Evolutionary conservation across 2,113 vertebrate species (phyloP), one percentile per base, ranked within the genome.

Genomic region (Sterna hirundo): DNA sequence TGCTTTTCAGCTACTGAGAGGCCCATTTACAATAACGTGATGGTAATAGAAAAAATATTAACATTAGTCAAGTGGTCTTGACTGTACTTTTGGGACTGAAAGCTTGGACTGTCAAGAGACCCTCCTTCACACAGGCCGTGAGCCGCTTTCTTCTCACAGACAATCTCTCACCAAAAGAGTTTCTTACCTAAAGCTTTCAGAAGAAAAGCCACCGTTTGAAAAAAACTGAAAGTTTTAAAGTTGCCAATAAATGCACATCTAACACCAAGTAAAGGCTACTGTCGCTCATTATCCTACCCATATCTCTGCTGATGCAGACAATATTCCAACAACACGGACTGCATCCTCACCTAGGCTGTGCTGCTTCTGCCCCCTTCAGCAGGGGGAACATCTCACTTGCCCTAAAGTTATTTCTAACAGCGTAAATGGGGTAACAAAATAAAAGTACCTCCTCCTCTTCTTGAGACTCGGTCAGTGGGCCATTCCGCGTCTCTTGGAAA

Each of bases 401-500:
- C 52, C 58, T 54, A 9, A 40, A 34, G 55, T 10, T 1, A 29
- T 19, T 22, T 8, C 2, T 13, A 44, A 13, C 13, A 34, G 23
- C 8, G 52, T 5, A n/a, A 68, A 88, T 2, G 30, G 23, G 49
- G 36, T 14, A 19, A 71, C 15, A 60, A 65, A 81, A 21, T 2
- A 16, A 1, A 3, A 29, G 66, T 98, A 99, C 99, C 98, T 99
- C 99, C 90, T 99, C 99, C 42, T 99, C 99, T 91, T 99, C 99
- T 82, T 99, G 99, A 71, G 99, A 99, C 96, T 99, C 99, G 26
- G 98, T 99, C 97, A 99, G 97, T 15, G 99, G 99, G 40, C 99
- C 99, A 1, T 99, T 99, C 92, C 98, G 98, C 11, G 99, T 98
- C 98, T 99, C 99, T 84, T 99, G 99, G 98, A 99, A 99, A 32